Percentiles rank a stretch among this genome's conserved stretches.
Conservation (phyloP, 2,797 vertebrate genomes). For the Gymnothorax reevesii region DNA sequence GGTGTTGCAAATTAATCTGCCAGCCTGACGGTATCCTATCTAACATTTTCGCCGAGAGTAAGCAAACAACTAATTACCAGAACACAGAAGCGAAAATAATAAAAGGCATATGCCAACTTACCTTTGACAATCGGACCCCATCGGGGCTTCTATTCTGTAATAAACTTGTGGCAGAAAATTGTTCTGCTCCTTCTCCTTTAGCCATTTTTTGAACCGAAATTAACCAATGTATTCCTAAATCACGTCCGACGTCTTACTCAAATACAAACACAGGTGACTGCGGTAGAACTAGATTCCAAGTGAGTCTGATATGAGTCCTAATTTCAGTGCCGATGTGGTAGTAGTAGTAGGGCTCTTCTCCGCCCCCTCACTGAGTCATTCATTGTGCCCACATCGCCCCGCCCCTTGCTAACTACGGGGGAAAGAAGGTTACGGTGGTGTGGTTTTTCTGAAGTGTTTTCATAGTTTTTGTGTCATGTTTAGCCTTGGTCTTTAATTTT, state of each 20-base stretch:
- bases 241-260: neutral
- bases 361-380: neutral
- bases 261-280: neutral
- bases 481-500: neutral
- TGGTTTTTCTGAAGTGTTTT: neutral
- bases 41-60: neutral
- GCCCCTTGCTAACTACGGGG: neutral
- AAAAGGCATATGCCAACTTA: conserved; percentile 44
- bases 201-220: conserved; percentile 59
- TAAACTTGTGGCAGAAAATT: conserved; percentile 70
- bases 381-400: neutral
- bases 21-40: neutral
- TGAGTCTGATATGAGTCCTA: neutral
- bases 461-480: neutral
- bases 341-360: neutral
- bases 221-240: neutral
- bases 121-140: conserved; percentile 58
- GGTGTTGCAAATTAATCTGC: no score
- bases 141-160: conserved; percentile 63
- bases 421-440: neutral
- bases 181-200: conserved; percentile 73
- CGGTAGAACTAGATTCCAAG: neutral
- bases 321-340: neutral
- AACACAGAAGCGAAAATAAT: neutral
- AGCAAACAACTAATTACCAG: neutral